Base-by-base conservation (phyloP, 2,113 vertebrate species). In the Peromyscus californicus region DNA sequence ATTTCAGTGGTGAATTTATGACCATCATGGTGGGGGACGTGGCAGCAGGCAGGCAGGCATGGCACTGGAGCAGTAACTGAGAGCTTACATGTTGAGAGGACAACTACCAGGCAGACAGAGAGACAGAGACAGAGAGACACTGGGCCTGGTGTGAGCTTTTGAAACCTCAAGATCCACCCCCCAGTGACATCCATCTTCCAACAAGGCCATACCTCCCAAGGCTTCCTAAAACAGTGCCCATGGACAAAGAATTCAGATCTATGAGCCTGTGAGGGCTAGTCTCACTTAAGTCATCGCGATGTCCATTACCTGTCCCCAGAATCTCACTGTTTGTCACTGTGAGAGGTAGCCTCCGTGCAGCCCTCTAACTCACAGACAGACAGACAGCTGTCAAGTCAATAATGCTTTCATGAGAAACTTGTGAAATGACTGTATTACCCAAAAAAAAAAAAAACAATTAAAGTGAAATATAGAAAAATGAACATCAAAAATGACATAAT, bases 401-500 rank as follows among this genome's bases (percentile, higher is more conserved):
- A 92, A 48, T 63, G 21, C 79, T 92, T 89, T 75, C 51, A 61
- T 17, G 83, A 54, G 42, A 7, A 67, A 29, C 94, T 93, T 92
- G 54, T 84, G 26, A 93, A 91, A 87, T 13, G 95, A 79, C 36
- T 94, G 36, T 2, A 6, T 24, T 94, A 10, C 80, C 48, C 39
- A 65, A 93, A 95, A 86, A 29, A 4, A 63, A 61, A 15, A 16
- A 36, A 76, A 76, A 4, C 11, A 86, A 87, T 10, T 36, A 21
- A 36, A 80, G 74, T 90, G 36, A 96, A 96, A 89, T 84, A 75
- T 7, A 48, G 9, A 54, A n/a, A 88, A 91, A 67, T 1, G 33
- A 86, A 90, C 69, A 72, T 2, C 29, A 95, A 95, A 95, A 96
- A 51, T 92, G 31, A 86, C 36, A 21, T 42, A 61, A 86, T 42